phyloP scores from a whole-genome alignment of 2,113 vertebrate species.

The Trochalopteron elliotii region DNA sequence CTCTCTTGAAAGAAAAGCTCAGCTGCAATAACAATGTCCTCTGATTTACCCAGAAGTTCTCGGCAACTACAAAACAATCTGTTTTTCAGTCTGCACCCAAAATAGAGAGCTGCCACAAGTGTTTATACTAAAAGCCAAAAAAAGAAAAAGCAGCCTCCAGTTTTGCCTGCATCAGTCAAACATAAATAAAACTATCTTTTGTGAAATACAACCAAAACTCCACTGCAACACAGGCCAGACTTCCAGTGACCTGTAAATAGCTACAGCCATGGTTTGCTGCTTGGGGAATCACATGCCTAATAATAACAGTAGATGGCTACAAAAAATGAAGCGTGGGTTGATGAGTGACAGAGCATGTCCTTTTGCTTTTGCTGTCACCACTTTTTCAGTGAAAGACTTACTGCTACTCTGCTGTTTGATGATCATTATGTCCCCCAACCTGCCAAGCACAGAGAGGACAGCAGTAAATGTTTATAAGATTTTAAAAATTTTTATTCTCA shows the following conservation, averaged over 20 bases:
- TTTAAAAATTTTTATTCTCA: not conserved
- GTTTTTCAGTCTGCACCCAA: slow-evolving; percentile 24
- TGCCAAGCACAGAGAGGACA: not conserved
- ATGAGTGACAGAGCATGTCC: not conserved
- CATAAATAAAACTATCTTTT: slow-evolving; percentile 20
- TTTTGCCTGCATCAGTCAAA: not conserved
- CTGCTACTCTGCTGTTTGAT: not conserved
- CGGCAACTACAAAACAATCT: slow-evolving; percentile 15
- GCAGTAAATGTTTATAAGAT: not conserved
- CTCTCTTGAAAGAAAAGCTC: slow-evolving; percentile 2
- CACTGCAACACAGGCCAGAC: not conserved
- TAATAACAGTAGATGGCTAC: not conserved
- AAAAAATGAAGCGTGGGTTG: not conserved
- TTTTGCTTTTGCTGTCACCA: not conserved
- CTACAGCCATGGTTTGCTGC: not conserved
- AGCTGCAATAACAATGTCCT: not conserved
- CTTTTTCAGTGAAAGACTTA: not conserved
- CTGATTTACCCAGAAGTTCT: slow-evolving; percentile 5
- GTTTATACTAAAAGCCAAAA: slow-evolving; percentile 15
- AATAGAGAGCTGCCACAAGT: slow-evolving; percentile 2
- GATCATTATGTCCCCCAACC: accelerated
- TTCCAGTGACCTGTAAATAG: slow-evolving; percentile 22
- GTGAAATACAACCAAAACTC: slow-evolving; percentile 21
- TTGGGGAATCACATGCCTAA: not conserved
- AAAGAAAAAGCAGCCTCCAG: slow-evolving; percentile 9